These are phyloP conservation scores for Corapipo altera DNA, from an alignment of 2,113 vertebrate genomes.

Conservation along the genomic window DNA sequence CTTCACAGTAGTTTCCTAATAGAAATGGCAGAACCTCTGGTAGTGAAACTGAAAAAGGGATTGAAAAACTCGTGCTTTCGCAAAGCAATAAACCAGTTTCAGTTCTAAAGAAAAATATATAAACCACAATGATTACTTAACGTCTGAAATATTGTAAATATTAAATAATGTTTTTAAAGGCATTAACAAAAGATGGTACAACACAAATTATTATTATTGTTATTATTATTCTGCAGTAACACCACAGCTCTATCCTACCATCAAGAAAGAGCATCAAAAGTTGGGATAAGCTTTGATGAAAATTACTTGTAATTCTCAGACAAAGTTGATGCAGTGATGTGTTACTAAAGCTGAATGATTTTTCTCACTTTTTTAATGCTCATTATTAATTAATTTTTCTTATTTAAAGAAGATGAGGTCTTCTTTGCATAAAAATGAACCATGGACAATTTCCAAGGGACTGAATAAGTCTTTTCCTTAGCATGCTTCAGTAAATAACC, in stretches of 20 bases:
- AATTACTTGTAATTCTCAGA: constrained; percentile 52
- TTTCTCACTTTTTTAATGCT: constrained; percentile 56
- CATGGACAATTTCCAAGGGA: background rate
- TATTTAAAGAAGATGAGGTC: constrained; percentile 27
- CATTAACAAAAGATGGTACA: background rate
- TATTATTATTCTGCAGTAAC: background rate
- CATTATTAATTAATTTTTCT: constrained; percentile 64
- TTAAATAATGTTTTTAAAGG: background rate
- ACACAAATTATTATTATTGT: background rate
- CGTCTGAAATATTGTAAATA: background rate
- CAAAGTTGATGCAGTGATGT: constrained; percentile 62
- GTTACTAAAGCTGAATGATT: constrained; percentile 67
- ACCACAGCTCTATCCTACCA: background rate
- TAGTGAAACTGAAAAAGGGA: background rate
- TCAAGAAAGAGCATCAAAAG: background rate
- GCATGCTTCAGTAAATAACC: constrained; percentile 37
- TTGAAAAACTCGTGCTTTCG: background rate
- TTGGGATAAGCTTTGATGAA: constrained; percentile 35
- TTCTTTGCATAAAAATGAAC: constrained; percentile 63
- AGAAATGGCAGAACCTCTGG: background rate
- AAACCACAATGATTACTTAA: background rate
- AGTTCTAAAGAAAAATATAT: background rate
- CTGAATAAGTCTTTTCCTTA: background rate
- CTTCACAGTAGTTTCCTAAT: background rate
- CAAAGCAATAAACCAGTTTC: background rate